Evolutionary conservation across 2,888 invertebrate species (phyloP).

Genomic region (Acholoe squamosa): DNA sequence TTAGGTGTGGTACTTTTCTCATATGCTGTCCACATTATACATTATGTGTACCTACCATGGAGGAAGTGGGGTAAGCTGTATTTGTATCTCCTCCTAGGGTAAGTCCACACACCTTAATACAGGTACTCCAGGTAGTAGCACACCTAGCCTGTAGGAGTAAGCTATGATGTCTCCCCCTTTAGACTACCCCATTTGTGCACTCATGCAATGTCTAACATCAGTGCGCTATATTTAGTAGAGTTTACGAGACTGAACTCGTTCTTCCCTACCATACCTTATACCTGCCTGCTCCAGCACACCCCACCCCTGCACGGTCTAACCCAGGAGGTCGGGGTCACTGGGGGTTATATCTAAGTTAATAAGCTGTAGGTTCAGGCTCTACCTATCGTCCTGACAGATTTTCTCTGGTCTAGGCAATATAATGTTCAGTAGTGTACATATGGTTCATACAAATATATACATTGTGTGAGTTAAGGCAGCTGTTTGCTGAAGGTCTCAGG

Average conservation of each 20-base stretch:
- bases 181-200: neutral
- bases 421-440: neutral
- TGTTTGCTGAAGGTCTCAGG: constrained; percentile 4
- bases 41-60: too few relatives aligned
- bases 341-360: too few relatives aligned
- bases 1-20: too few relatives aligned
- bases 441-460: neutral
- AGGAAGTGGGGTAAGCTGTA: neutral
- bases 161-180: neutral
- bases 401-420: neutral
- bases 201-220: neutral
- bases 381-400: too few relatives aligned
- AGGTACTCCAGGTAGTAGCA: neutral
- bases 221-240: constrained; percentile 25
- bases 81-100: constrained; percentile 5
- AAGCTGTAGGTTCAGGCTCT: neutral
- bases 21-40: too few relatives aligned
- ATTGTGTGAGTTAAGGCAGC: neutral
- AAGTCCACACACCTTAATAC: neutral
- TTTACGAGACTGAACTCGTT: neutral
- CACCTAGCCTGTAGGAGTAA: neutral
- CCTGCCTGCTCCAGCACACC: neutral
- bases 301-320: neutral
- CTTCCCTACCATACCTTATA: neutral
- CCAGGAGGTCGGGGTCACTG: neutral